Evolutionary conservation across 2,113 vertebrate species (phyloP).

Genomic region (Crypturellus undulatus): DNA sequence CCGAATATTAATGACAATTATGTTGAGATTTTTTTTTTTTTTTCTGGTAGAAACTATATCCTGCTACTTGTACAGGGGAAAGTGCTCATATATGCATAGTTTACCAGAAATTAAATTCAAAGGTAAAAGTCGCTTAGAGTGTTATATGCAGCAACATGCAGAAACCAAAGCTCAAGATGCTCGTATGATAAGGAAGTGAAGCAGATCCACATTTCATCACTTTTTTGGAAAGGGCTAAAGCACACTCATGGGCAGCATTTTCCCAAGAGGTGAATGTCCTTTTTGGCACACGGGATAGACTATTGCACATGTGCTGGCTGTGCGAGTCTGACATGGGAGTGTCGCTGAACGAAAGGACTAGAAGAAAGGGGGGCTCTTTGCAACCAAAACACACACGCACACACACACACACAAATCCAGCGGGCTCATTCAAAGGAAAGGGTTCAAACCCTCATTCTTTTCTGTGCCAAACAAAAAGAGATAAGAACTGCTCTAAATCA

Average conservation of each 20-base stretch:
- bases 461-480: background rate
- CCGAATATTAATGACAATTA: background rate
- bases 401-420: background rate
- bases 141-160: background rate
- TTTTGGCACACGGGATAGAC: background rate
- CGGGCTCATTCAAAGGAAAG: background rate
- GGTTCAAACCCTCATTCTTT: background rate
- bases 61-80: background rate
- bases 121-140: fast-evolving
- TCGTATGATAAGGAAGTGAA: background rate
- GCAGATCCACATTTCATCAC: background rate
- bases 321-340: background rate
- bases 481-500: background rate
- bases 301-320: fast-evolving
- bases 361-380: background rate
- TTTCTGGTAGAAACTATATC: background rate
- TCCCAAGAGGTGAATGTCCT: background rate
- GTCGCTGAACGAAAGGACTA: background rate
- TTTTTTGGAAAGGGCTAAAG: background rate
- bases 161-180: background rate
- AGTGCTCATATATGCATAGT: background rate
- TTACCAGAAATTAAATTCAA: background rate
- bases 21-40: background rate
- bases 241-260: background rate
- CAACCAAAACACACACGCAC: background rate